A percentile compares a stretch with the other conserved stretches of the same genome.
Evolutionary conservation across 2,113 vertebrate species (phyloP).

Genomic region (Perca flavescens): DNA sequence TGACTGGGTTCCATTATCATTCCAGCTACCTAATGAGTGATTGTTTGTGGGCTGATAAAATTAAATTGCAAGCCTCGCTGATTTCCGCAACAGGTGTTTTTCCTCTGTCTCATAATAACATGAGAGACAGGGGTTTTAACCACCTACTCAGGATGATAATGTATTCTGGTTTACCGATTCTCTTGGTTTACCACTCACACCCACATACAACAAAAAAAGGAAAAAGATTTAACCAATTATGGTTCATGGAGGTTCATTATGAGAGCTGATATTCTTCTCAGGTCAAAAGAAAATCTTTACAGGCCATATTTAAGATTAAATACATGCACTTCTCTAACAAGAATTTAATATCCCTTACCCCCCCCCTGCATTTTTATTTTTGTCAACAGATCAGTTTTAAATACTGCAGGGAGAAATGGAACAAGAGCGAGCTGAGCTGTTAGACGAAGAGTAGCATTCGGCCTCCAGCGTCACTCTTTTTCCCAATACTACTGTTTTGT

Average conservation of each 20-base stretch:
- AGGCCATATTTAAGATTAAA: not conserved
- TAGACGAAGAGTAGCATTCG: not conserved
- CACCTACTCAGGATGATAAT: slow-evolving; percentile 71
- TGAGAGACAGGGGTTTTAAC: slow-evolving; percentile 59
- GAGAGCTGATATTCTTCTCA: not conserved
- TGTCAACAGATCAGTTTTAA: not conserved
- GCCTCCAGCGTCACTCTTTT: not conserved
- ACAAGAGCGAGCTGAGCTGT: not conserved
- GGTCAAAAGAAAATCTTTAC: not conserved
- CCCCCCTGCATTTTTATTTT: not conserved
- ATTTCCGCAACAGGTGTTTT: slow-evolving; percentile 94
- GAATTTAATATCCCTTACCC: not conserved
- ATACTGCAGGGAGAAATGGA: not conserved
- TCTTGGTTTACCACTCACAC: slow-evolving; percentile 57
- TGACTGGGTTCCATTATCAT: slow-evolving; percentile 90
- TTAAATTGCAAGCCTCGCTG: slow-evolving; percentile 94
- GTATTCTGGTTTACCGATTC: slow-evolving; percentile 60
- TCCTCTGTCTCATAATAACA: slow-evolving; percentile 82
- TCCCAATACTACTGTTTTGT: not conserved
- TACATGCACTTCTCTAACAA: not conserved
- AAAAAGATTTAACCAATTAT: slow-evolving; percentile 30
- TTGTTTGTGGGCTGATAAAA: slow-evolving; percentile 96
- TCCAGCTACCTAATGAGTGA: slow-evolving; percentile 92
- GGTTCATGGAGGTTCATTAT: slow-evolving; percentile 30
- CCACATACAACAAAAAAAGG: slow-evolving; percentile 3